Conservation (phyloP, 2,888 invertebrate species). For the Caenorhabditis uteleia region DNA sequence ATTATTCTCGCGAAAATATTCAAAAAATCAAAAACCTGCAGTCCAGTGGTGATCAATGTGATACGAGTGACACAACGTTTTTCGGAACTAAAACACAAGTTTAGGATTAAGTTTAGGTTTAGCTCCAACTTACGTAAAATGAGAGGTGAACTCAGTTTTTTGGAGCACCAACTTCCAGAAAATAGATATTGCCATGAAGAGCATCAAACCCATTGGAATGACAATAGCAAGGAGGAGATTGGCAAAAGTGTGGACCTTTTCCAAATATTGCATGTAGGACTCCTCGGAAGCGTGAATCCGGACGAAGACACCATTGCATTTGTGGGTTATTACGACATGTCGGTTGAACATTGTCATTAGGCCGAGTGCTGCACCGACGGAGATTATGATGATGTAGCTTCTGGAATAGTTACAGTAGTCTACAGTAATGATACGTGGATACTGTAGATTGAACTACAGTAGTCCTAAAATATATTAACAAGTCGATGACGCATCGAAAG, state of each 20-base stretch:
- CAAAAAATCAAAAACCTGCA: constrained; percentile 22
- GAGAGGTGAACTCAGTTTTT: constrained; percentile 38
- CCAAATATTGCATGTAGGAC: constrained; percentile 46
- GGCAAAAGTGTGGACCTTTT: constrained; percentile 58
- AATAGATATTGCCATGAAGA: constrained; percentile 62
- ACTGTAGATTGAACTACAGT: too few species aligned
- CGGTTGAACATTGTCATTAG: constrained; percentile 63
- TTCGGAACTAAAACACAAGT: constrained; percentile 48
- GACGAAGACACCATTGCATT: constrained; percentile 48
- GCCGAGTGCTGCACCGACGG: constrained; percentile 48
- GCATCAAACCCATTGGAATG: constrained; percentile 60
- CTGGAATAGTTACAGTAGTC: constrained; percentile 6
- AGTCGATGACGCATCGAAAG: too few species aligned
- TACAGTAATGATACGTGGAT: too few species aligned
- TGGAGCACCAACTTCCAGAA: constrained; percentile 54
- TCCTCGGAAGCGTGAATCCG: constrained; percentile 54
- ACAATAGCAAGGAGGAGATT: constrained; percentile 61
- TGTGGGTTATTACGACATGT: constrained; percentile 31
- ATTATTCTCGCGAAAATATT: too few species aligned
- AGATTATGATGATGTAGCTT: constrained; percentile 31
- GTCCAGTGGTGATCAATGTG: constrained; percentile 64
- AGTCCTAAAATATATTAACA: too few species aligned
- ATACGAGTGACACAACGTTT: constrained; percentile 67
- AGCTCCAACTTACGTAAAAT: constrained; percentile 41
- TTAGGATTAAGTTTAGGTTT: neutral